Conservation (phyloP, 2,888 invertebrate species). For the Tetrapedia diversipes region DNA sequence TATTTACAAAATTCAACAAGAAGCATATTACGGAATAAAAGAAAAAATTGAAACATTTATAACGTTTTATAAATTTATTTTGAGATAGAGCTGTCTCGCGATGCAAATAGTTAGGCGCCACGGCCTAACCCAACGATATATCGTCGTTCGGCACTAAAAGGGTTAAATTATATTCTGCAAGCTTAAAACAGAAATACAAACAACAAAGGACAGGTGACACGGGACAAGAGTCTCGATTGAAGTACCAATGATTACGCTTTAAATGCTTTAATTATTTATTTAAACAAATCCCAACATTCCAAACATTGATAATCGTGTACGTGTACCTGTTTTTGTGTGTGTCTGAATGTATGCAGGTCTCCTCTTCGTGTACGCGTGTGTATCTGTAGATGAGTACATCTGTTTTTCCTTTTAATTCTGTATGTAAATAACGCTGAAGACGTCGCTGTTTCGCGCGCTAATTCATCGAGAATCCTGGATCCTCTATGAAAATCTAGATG, state of each 20-base stretch:
- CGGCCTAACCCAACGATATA: no score
- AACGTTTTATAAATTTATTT: no score
- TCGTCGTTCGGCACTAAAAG: no score
- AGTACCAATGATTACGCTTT: constrained; percentile 51
- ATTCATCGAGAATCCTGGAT: constrained; percentile 51
- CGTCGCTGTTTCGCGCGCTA: constrained; percentile 35
- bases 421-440: constrained; percentile 49
- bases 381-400: constrained; percentile 16
- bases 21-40: no score
- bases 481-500: constrained; percentile 4
- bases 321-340: constrained; percentile 31
- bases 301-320: constrained; percentile 78
- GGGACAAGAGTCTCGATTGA: constrained; percentile 6
- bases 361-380: constrained; percentile 31
- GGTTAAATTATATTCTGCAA: no score
- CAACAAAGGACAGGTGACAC: neutral
- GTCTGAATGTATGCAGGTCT: no score
- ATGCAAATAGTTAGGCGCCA: no score
- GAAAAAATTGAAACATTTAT: no score
- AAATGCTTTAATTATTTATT: constrained; percentile 78
- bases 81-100: no score
- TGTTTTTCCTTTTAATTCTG: constrained; percentile 43
- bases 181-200: neutral
- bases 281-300: constrained; percentile 80
- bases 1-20: no score